These are phyloP conservation scores for Siphamia tubifer DNA, from an alignment of 2,113 vertebrate species.

Conservation along the genomic window DNA sequence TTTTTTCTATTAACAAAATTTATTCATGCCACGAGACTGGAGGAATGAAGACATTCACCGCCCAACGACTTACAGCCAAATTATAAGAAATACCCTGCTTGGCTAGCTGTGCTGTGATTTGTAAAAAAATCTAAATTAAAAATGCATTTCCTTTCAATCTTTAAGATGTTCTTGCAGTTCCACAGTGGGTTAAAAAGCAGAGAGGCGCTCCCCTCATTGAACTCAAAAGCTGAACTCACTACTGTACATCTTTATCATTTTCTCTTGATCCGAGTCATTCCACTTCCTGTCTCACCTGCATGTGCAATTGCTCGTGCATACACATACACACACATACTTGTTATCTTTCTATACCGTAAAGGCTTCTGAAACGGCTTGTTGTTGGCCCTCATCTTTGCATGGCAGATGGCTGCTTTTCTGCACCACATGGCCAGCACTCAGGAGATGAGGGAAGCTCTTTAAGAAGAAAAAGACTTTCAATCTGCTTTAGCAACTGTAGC, in stretches of 20 bases:
- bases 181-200: conserved; percentile 12
- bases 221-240: neutral
- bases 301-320: neutral
- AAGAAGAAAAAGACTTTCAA: conserved; percentile 74
- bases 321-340: neutral
- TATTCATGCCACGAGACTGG: conserved; percentile 42
- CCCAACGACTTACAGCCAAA: conserved; percentile 49
- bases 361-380: conserved; percentile 32
- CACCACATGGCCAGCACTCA: conserved; percentile 66
- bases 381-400: conserved; percentile 56
- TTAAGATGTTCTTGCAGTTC: conserved; percentile 56
- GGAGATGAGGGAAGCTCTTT: conserved; percentile 66
- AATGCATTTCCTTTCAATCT: conserved; percentile 45
- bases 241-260: conserved; percentile 20
- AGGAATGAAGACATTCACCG: conserved; percentile 51
- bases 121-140: conserved; percentile 59
- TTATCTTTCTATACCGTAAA: conserved; percentile 22
- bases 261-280: neutral
- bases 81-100: conserved; percentile 50
- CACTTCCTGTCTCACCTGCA: conserved; percentile 19
- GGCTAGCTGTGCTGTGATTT: conserved; percentile 34
- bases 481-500: conserved; percentile 66
- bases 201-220: conserved; percentile 9
- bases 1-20: conserved; percentile 64
- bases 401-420: conserved; percentile 74